These are phyloP conservation scores for Mionectes olivaceus DNA, from an alignment of 2,797 vertebrate species.

Conservation along the genomic window DNA sequence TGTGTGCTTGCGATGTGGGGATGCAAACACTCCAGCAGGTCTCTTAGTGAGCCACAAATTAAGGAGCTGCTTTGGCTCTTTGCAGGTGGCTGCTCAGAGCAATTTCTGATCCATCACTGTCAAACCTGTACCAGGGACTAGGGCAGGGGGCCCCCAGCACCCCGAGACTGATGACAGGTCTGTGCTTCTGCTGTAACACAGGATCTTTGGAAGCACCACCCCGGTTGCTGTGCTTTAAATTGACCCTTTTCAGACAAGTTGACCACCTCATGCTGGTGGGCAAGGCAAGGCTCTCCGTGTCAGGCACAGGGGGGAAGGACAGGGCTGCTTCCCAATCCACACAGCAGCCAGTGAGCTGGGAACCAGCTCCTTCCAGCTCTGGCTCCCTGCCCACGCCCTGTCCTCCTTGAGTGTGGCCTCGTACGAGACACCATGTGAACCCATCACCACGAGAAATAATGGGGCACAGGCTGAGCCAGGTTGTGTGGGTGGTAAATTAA, in stretches of 20 bases:
- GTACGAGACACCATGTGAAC: fast-evolving
- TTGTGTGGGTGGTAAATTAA: neutral
- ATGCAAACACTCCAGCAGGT: neutral
- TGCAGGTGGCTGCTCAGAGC: neutral
- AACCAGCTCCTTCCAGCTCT: neutral
- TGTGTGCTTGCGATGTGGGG: neutral
- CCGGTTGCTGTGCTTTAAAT: neutral
- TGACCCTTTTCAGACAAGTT: fast-evolving
- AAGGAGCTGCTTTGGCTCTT: neutral
- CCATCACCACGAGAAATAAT: neutral
- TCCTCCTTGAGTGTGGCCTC: neutral
- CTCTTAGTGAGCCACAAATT: neutral
- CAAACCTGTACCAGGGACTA: neutral
- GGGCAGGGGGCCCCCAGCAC: neutral
- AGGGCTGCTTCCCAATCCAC: neutral
- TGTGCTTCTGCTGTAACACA: neutral
- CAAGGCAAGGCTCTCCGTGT: neutral
- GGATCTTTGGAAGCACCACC: neutral
- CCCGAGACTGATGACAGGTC: neutral
- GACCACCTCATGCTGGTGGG: neutral
- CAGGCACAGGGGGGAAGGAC: fast-evolving
- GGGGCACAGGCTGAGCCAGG: neutral
- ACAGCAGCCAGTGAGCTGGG: neutral
- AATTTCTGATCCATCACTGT: neutral
- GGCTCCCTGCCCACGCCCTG: neutral